Evolutionary conservation across 2,888 invertebrate species (phyloP).

Genomic region (Hypsopygia costalis): DNA sequence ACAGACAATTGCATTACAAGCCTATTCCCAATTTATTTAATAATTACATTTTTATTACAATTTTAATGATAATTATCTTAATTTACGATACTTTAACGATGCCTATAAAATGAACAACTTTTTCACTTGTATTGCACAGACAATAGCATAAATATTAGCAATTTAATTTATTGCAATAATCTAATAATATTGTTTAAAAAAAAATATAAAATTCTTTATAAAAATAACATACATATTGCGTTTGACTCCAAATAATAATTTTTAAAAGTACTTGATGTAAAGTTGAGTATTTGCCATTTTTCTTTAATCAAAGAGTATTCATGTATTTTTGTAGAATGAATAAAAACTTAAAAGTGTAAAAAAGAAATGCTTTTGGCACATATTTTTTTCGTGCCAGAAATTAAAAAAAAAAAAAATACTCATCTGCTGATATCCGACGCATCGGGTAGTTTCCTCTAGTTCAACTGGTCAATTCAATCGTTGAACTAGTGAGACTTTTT

Average conservation of each 20-base stretch:
- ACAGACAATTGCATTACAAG: slow-evolving; percentile 66
- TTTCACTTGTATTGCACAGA: slow-evolving; percentile 72
- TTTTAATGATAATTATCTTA: slow-evolving; percentile 58
- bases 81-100: slow-evolving; percentile 55
- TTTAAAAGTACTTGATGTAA: slow-evolving; percentile 8
- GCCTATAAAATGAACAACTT: slow-evolving; percentile 56
- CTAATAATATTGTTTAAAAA: slow-evolving; percentile 49
- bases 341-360: neutral
- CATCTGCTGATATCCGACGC: no score
- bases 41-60: slow-evolving; percentile 73
- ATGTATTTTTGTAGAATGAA: slow-evolving; percentile 7
- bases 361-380: neutral
- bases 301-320: slow-evolving; percentile 10
- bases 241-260: slow-evolving; percentile 39
- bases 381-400: no score
- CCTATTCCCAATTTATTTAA: slow-evolving; percentile 56
- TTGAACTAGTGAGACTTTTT: no score
- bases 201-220: slow-evolving; percentile 39
- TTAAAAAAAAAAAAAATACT: no score
- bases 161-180: slow-evolving; percentile 40
- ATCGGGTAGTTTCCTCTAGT: no score
- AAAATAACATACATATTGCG: slow-evolving; percentile 29
- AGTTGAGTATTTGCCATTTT: slow-evolving; percentile 35
- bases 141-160: slow-evolving; percentile 65
- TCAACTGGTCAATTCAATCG: no score